Conservation (phyloP, 2,797 vertebrate species). For the Bovichtus variegatus region DNA sequence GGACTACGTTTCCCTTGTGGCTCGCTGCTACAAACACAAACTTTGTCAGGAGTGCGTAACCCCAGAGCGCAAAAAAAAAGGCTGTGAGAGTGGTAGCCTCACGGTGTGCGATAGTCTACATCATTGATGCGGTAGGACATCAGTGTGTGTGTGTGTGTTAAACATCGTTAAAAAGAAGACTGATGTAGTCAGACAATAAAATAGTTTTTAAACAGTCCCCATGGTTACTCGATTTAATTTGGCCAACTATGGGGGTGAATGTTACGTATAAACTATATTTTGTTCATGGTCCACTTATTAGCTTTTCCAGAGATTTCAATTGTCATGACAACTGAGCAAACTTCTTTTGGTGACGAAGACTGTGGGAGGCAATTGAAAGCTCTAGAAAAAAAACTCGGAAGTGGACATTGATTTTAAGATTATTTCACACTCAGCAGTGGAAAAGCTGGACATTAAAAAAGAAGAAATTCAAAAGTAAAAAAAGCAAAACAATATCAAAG, state of each 20-base stretch:
- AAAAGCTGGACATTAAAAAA: background rate
- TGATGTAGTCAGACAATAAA: background rate
- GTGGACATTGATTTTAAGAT: background rate
- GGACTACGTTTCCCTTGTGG: background rate
- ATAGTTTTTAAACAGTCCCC: background rate
- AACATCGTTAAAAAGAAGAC: background rate
- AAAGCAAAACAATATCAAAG: too few species aligned
- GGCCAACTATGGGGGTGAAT: background rate
- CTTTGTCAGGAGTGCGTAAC: conserved; percentile 4
- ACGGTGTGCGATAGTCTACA: background rate
- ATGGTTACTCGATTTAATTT: background rate
- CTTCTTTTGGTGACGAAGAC: background rate
- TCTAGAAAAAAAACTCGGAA: background rate
- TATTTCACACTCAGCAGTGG: background rate
- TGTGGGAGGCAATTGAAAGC: background rate
- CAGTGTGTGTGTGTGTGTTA: background rate
- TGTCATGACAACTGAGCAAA: background rate
- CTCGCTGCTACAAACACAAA: background rate
- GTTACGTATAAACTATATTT: background rate
- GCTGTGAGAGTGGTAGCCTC: background rate
- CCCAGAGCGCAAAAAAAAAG: conserved; percentile 8
- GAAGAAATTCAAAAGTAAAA: too few species aligned
- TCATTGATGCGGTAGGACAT: background rate
- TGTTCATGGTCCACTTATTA: background rate
- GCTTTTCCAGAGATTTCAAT: background rate